phyloP scores from a whole-genome alignment of 2,888 invertebrate species.

The Netelia fuscicornis region DNA sequence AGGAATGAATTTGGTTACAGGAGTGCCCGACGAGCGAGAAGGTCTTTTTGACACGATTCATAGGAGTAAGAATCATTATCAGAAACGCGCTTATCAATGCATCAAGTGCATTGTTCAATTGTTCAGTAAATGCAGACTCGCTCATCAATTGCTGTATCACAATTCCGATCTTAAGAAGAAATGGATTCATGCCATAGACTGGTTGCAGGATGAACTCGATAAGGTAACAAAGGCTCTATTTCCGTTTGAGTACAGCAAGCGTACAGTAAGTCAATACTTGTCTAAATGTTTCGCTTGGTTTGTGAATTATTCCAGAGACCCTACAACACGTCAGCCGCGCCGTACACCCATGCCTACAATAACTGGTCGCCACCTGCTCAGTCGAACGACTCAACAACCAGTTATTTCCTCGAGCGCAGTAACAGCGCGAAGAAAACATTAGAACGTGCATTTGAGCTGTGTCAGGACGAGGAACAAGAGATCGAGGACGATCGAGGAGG shows the following conservation, averaged over 20 bases:
- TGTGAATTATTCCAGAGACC: conserved; percentile 81
- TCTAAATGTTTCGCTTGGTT: not conserved
- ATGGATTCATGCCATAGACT: conserved; percentile 95
- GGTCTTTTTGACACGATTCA: conserved; percentile 97
- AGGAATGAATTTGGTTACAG: conserved; percentile 77
- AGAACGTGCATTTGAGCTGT: conserved; percentile 91
- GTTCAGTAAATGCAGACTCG: conserved; percentile 93
- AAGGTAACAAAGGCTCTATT: conserved; percentile 85
- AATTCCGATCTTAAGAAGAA: conserved; percentile 93
- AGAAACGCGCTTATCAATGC: conserved; percentile 98
- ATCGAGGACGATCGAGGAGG: conserved; percentile 68
- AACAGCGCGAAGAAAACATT: conserved; percentile 96
- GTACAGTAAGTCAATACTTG: not conserved
- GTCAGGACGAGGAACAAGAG: conserved; percentile 88
- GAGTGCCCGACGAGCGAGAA: conserved; percentile 93
- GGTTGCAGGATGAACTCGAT: conserved; percentile 98
- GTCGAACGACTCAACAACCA: conserved; percentile 97
- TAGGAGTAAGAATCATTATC: conserved; percentile 96
- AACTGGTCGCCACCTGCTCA: conserved; percentile 97
- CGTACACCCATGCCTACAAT: conserved; percentile 95
- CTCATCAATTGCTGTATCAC: conserved; percentile 92
- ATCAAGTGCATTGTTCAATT: conserved; percentile 97
- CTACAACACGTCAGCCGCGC: conserved; percentile 86
- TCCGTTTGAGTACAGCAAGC: not conserved
- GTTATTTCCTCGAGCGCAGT: conserved; percentile 97